Conservation (phyloP, 1,140 invertebrate species). For the Conus ventricosus region DNA sequence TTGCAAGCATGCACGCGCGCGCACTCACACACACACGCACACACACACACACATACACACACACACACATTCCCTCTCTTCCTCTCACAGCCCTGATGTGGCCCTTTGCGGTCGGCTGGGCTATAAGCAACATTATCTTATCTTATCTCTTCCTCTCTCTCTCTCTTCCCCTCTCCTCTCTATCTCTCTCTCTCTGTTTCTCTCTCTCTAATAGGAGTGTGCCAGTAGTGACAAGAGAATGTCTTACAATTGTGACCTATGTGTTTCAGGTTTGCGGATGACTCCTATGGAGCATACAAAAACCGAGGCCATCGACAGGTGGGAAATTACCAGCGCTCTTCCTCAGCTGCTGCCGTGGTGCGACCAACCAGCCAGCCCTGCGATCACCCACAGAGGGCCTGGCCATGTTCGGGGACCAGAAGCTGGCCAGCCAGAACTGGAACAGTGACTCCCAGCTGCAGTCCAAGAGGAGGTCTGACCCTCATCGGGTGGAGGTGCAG, state of each 20-base stretch:
- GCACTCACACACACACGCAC: no score
- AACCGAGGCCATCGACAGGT: constrained; percentile 52
- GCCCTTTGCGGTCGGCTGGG: no score
- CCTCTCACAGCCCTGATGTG: no score
- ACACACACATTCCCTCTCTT: no score
- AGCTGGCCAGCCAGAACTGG: constrained; percentile 39
- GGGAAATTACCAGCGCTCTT: constrained; percentile 63
- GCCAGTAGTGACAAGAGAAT: no score
- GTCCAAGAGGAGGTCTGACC: not conserved
- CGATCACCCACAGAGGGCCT: constrained; percentile 40
- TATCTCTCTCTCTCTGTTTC: not conserved
- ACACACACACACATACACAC: no score
- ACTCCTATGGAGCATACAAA: constrained; percentile 64
- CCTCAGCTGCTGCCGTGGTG: constrained; percentile 54
- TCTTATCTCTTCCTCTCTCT: not conserved
- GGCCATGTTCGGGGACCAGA: constrained; percentile 37
- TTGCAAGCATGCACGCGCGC: no score
- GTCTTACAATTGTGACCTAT: not conserved
- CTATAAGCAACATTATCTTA: no score
- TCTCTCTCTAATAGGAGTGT: no score
- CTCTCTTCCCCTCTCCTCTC: not conserved
- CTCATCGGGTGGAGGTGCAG: not conserved
- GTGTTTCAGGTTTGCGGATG: constrained; percentile 64
- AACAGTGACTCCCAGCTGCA: constrained; percentile 45
- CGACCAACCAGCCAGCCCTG: constrained; percentile 25